Evolutionary conservation across 2,113 vertebrate genomes (phyloP).

Genomic region (Crotalus horridus): DNA sequence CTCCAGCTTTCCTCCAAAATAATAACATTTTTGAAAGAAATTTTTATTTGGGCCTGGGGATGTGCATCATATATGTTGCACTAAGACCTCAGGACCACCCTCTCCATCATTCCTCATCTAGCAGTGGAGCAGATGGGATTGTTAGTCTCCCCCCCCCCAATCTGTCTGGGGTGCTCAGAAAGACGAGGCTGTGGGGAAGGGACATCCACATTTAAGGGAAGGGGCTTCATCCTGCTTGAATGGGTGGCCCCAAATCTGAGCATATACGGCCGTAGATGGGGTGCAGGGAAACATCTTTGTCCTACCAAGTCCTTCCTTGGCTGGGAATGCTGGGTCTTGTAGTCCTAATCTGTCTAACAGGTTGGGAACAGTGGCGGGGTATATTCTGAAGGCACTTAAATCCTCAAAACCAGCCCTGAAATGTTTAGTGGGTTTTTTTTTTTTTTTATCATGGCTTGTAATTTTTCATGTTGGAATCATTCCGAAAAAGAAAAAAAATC

Average conservation of each 20-base stretch:
- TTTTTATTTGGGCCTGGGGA: not conserved
- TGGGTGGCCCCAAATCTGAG: too few species aligned
- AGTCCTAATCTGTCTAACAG: not conserved
- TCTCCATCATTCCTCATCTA: not conserved
- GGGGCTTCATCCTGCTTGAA: not conserved
- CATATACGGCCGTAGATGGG: not conserved
- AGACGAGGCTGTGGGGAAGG: not conserved
- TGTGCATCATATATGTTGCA: not conserved
- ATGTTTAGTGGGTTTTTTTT: too few species aligned
- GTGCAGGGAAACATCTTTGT: not conserved
- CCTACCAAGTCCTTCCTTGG: not conserved
- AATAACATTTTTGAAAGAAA: not conserved
- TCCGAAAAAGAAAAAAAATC: not conserved
- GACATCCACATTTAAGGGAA: not conserved
- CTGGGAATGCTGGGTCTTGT: not conserved
- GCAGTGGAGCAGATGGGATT: not conserved
- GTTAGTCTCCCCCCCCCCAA: not conserved
- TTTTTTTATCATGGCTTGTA: not conserved
- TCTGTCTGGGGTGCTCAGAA: not conserved
- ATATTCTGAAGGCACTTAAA: conserved; percentile 16
- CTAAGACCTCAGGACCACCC: not conserved
- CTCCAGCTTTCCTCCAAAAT: not conserved
- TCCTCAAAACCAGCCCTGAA: not conserved
- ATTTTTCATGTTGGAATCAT: not conserved
- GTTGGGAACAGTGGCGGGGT: not conserved